Base-by-base conservation (phyloP, 2,888 invertebrate genomes). In the Leptopterna dolabrata region DNA sequence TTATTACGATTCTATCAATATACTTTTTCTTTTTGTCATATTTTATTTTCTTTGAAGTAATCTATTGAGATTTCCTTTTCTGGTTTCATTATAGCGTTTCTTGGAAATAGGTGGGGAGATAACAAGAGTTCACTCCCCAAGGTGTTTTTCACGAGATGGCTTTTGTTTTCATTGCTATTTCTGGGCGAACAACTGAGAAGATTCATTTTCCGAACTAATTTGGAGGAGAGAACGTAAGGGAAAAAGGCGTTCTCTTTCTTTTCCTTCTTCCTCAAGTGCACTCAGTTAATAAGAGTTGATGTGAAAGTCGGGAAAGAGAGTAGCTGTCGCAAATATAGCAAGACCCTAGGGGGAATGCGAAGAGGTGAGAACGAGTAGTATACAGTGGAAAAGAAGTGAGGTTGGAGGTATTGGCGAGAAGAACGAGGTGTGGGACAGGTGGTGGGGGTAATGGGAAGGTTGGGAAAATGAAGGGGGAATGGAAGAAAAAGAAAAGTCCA, bases 231-330 rank as follows among this genome's bases (percentile, higher is more conserved):
- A 83, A 83, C 19, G 19, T 4, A 41, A 43, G 16, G 63, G 43
- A 63, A 70, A 70, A 51, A 55, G 27, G 43, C 43, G 16, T 76
- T 30, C 36, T 9, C 16, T 36, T 76, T 76, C n/a, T 19, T 19
- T 19, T 19, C 19, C 13, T 70, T 45, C 24, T 70, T 24, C 36
- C 41, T 41, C 70, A 70, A 83, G 83, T 83, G 83, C 83, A 83
- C 83, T 83, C 83, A 70, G 83, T 83, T 83, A 83, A 83, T 83
- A 83, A 83, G 83, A 83, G 83, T 83, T 83, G 83, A 83, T 70
- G 83, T 43, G 63, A 30, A 78, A 78, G 78, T 78, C 78, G 45
- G 78, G 27, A n/a, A 45, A 73, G 73, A 24, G 78, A 78, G 78
- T 78, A 78, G 78, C 78, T 78, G 78, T 78, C 78, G 78, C 78